Evolutionary conservation across 2,113 vertebrate genomes (phyloP).

Genomic region (Myotis davidii): DNA sequence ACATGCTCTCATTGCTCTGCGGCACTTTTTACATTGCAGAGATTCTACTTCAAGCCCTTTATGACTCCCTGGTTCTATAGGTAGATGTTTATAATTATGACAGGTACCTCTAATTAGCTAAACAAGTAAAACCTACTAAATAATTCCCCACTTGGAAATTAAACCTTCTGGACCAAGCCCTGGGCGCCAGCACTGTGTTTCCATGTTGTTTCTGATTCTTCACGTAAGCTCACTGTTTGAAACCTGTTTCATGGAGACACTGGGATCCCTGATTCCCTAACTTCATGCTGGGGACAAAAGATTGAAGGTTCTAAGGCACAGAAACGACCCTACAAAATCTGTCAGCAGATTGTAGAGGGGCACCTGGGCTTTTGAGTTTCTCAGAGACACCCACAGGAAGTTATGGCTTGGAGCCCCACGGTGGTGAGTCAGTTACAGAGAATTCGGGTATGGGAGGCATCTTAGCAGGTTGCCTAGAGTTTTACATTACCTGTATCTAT

Average conservation of each 20-base stretch:
- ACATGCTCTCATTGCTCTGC: slow-evolving; percentile 41
- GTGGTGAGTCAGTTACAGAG: background rate
- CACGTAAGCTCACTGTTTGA: background rate
- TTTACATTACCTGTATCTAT: background rate
- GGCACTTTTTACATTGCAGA: slow-evolving; percentile 31
- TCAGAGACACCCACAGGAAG: background rate
- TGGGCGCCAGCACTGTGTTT: background rate
- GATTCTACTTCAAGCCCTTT: slow-evolving; percentile 50
- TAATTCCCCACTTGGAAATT: background rate
- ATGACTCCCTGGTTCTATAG: slow-evolving; percentile 57
- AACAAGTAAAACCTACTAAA: slow-evolving; percentile 44
- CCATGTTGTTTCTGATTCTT: background rate
- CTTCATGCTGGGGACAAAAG: background rate
- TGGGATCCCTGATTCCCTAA: background rate
- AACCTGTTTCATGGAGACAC: background rate
- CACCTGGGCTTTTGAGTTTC: background rate
- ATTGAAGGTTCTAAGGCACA: background rate
- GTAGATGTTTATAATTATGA: slow-evolving; percentile 64
- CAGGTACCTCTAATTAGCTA: slow-evolving; percentile 68
- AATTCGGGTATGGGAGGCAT: background rate
- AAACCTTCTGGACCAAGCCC: background rate
- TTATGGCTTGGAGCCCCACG: background rate
- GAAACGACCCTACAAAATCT: background rate
- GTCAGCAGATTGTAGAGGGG: background rate
- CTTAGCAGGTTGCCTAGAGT: background rate